phyloP scores from a whole-genome alignment of 1,140 invertebrate genomes.

The Ceratosolen fusciceps region DNA sequence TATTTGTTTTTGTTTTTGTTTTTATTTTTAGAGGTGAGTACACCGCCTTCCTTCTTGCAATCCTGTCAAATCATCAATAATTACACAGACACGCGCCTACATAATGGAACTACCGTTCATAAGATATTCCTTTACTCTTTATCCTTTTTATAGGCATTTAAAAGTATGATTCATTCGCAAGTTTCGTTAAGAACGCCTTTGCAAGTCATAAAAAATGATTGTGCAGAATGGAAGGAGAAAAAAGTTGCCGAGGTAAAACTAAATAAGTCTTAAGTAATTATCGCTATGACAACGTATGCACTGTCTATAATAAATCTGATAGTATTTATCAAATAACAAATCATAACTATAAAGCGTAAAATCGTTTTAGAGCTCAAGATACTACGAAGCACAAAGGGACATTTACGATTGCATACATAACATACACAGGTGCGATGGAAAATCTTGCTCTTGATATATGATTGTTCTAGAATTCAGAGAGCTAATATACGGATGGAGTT shows the following conservation, averaged over 20 bases:
- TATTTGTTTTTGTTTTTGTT: no score
- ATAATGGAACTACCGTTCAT: no score
- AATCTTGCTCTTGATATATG: slow-evolving; percentile 39
- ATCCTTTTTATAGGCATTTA: no score
- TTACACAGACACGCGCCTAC: no score
- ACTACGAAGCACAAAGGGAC: slow-evolving; percentile 26
- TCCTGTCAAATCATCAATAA: no score
- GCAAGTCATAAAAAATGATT: not conserved
- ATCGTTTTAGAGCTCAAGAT: not conserved
- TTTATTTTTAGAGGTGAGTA: no score
- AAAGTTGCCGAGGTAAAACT: not conserved
- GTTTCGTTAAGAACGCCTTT: no score
- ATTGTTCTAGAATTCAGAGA: slow-evolving; percentile 34
- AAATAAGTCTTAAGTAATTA: not conserved
- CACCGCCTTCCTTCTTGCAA: no score
- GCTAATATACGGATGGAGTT: not conserved
- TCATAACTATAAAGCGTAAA: not conserved
- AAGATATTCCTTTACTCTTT: no score
- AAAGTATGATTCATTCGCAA: no score
- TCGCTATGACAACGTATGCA: not conserved
- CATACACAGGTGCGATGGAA: slow-evolving; percentile 12
- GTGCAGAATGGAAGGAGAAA: not conserved
- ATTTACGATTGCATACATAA: slow-evolving; percentile 12
- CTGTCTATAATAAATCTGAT: not conserved
- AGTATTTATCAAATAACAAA: slow-evolving; percentile 1